Conservation (phyloP, 2,888 invertebrate species). For the Pasiphila rectangulata region DNA sequence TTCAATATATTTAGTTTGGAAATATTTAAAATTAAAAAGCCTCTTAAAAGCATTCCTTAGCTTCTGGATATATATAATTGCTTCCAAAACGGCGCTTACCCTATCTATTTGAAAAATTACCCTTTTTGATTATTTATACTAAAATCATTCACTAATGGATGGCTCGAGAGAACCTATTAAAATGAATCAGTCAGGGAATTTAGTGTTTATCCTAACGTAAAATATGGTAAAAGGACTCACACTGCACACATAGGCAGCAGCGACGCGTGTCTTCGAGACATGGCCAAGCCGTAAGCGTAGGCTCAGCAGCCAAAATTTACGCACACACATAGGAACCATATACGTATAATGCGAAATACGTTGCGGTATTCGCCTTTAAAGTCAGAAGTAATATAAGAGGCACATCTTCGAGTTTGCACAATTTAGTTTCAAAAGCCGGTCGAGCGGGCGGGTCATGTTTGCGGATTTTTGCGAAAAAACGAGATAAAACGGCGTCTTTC, state of each 20-base stretch:
- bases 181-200: conserved; percentile 20
- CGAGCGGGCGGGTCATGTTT: conserved; percentile 73
- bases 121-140: conserved; percentile 1
- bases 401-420: conserved; percentile 79
- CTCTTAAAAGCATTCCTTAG: not conserved
- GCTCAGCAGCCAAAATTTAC: conserved; percentile 61
- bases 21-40: not conserved
- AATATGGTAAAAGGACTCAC: conserved; percentile 48
- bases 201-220: conserved; percentile 37
- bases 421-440: conserved; percentile 75
- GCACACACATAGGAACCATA: conserved; percentile 52
- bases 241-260: conserved; percentile 39
- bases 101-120: conserved; percentile 4
- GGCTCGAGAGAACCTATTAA: conserved; percentile 20
- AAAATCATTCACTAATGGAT: conserved; percentile 23
- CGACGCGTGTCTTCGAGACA: conserved; percentile 40
- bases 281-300: conserved; percentile 35
- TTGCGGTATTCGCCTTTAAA: conserved; percentile 76
- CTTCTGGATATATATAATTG: not conserved
- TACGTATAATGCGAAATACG: conserved; percentile 73
- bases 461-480: conserved; percentile 59
- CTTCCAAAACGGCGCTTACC: too few species aligned
- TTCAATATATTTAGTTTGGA: not conserved
- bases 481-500: conserved; percentile 53
- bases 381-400: conserved; percentile 80